These are phyloP conservation scores for Anoplopoma fimbria DNA, from an alignment of 2,113 vertebrate species.

Conservation along the genomic window DNA sequence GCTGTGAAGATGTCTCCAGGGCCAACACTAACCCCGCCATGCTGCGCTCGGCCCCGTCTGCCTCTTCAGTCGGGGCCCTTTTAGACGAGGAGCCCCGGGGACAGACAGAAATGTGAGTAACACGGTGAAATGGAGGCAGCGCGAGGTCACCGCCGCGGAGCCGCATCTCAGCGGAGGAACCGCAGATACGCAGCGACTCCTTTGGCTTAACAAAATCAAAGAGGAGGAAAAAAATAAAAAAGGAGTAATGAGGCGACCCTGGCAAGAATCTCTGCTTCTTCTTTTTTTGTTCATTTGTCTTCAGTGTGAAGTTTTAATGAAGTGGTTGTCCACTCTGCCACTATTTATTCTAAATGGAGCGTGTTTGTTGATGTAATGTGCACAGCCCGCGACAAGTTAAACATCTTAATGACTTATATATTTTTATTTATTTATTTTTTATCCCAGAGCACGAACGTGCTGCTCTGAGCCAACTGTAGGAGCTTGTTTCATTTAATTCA, in stretches of 20 bases:
- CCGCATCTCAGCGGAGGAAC: conserved; percentile 17
- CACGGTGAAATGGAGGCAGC: conserved; percentile 34
- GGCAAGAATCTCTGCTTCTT: neutral
- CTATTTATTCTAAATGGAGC: conserved; percentile 31
- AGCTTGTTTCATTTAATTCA: conserved; percentile 1
- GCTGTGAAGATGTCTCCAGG: conserved; percentile 69
- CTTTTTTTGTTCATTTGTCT: conserved; percentile 35
- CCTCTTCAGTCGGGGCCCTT: conserved; percentile 54
- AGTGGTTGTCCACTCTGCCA: conserved; percentile 25
- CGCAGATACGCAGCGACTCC: conserved; percentile 23
- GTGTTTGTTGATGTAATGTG: conserved; percentile 19
- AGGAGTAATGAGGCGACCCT: conserved; percentile 12
- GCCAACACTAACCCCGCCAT: conserved; percentile 68
- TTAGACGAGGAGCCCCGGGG: conserved; percentile 58
- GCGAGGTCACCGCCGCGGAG: conserved; percentile 41
- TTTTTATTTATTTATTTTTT: neutral
- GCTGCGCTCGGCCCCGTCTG: conserved; percentile 60
- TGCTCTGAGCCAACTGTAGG: conserved; percentile 2
- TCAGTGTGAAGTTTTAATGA: conserved; percentile 42
- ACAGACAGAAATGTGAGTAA: conserved; percentile 67
- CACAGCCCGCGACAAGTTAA: neutral
- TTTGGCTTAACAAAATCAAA: conserved; percentile 33
- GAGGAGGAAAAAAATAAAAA: conserved; percentile 12
- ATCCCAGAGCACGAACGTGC: neutral
- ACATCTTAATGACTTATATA: conserved; percentile 29